Conservation (phyloP, 2,797 vertebrate genomes). For the Sus cebifrons region DNA sequence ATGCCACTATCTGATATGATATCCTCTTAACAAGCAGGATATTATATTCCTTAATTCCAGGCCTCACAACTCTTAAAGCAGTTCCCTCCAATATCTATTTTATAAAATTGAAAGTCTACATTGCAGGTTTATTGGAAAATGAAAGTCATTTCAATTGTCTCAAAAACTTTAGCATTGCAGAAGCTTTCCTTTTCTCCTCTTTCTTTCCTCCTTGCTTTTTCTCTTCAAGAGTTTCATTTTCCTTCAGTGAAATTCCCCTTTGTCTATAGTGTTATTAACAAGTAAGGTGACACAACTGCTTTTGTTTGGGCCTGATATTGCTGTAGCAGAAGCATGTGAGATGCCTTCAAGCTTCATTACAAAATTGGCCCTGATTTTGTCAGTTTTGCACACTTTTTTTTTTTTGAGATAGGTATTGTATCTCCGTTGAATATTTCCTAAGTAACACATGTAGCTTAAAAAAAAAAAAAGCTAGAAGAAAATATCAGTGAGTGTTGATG, state of each 20-base stretch:
- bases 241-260: not conserved
- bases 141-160: not conserved
- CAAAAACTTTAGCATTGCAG: slow-evolving; percentile 6
- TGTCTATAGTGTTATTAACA: not conserved
- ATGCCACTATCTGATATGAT: slow-evolving; percentile 29
- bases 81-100: not conserved
- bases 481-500: not conserved
- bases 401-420: not conserved
- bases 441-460: not conserved
- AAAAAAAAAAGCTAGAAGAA: not conserved
- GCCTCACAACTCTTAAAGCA: not conserved
- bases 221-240: not conserved
- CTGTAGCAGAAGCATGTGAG: not conserved
- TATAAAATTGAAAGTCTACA: not conserved
- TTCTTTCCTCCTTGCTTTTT: not conserved
- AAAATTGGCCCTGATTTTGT: not conserved
- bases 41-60: slow-evolving; percentile 1
- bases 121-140: slow-evolving; percentile 4
- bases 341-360: not conserved
- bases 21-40: slow-evolving; percentile 5
- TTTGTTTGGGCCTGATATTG: not conserved
- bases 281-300: not conserved
- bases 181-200: not conserved
- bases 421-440: not conserved
- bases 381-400: not conserved